Evolutionary conservation across 2,113 vertebrate species (phyloP), one percentile per base, ranked within the genome.

Genomic region (Albula goreensis): DNA sequence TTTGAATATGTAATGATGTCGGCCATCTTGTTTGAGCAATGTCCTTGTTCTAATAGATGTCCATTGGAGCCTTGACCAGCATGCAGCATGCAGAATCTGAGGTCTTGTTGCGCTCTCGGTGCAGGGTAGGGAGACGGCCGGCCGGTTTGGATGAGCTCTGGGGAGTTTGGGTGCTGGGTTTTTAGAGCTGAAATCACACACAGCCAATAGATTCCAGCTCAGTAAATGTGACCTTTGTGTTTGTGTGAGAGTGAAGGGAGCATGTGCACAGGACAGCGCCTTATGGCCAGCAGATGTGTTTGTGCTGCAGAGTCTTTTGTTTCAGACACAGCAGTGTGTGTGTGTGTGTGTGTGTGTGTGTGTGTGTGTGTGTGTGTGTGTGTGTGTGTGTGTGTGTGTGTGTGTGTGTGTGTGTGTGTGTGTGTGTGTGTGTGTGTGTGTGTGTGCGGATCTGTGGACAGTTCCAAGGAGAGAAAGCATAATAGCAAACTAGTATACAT

Each of bases 181-280:
- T 52, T 88, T 74, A 8, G 82, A 90, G 85, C 89, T 91, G 88
- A 92, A 93, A 92, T 94, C 87, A 89, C 91, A 92, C 88, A 85
- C 84, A 85, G 85, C 89, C 89, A 89, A 89, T 88, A 93, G 90
- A 95, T 95, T 95, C 93, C 92, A 92, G 81, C 87, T 80, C 83
- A 92, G 88, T 92, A 91, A 91, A 91, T 92, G 90, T 91, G 90
- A 92, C 90, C 91, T 92, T 90, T 93, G 89, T 92, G 3, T 60
- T 60, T 15, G 92, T 31, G 9, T 12, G 12, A 11, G 48, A 79
- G 50, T 51, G 50, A 81, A 81, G 50, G 15, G 19, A 1, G 15
- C 50, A 50, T 81, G 80, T 52, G 80, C 17, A 53, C 31, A 60
- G 10, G 11, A 60, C 11, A 15, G 17, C 11, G 56, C 19, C n/a